Conservation (phyloP, 2,888 invertebrate genomes). For the Drosophila algonquin region DNA sequence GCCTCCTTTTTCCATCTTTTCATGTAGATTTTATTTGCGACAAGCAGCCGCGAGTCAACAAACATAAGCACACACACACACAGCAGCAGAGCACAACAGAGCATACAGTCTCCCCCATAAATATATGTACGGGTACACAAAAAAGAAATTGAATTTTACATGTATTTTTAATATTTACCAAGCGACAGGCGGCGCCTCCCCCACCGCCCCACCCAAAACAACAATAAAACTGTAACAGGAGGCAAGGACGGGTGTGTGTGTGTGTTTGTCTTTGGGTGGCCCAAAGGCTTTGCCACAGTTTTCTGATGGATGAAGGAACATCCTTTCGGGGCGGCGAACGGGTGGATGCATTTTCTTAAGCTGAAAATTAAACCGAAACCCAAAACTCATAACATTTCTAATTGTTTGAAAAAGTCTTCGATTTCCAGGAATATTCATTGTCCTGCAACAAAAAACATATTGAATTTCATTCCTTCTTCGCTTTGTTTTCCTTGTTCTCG, state of each 20-base stretch:
- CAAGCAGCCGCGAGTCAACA: conserved; percentile 72
- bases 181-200: conserved; percentile 30
- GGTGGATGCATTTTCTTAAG: background rate
- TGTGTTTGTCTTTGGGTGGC: conserved; percentile 53
- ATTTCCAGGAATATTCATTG: background rate
- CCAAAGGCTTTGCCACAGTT: conserved; percentile 48
- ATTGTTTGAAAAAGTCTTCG: background rate
- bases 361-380: background rate
- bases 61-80: conserved; percentile 55
- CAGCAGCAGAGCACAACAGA: background rate
- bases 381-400: background rate
- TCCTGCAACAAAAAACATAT: conserved; percentile 56
- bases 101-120: background rate
- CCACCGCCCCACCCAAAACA: conserved; percentile 17
- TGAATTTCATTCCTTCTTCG: conserved; percentile 51
- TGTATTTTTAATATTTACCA: conserved; percentile 68
- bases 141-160: conserved; percentile 75
- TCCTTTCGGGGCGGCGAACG: background rate
- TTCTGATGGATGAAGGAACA: conserved; percentile 33
- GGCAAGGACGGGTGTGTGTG: background rate
- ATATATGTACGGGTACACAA: conserved; percentile 15
- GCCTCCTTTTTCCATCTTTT: conserved; percentile 49
- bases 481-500: conserved; percentile 36
- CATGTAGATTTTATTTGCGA: conserved; percentile 75
- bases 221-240: conserved; percentile 21